These are phyloP conservation scores for Rugalucina vietnamica DNA, from an alignment of 2,888 invertebrate species.

Conservation along the genomic window DNA sequence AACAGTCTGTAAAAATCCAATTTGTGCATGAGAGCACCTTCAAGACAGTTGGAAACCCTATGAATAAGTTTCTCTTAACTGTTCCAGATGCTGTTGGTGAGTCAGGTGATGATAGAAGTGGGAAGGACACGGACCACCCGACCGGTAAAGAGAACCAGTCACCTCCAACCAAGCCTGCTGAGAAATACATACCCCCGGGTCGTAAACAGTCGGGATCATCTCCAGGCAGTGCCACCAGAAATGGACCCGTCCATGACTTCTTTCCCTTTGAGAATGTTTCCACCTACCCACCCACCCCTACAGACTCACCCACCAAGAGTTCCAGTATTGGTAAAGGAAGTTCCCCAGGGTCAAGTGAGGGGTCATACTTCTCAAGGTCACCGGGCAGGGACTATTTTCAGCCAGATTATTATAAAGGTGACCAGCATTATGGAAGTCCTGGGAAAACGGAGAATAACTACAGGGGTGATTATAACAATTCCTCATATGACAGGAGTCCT, in stretches of 20 bases:
- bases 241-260: slow-evolving; percentile 54
- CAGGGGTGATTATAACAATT: background rate
- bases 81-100: background rate
- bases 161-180: slow-evolving; percentile 8
- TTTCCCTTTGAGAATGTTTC: slow-evolving; percentile 61
- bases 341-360: slow-evolving; percentile 4
- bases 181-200: slow-evolving; percentile 53
- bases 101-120: background rate
- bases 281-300: slow-evolving; percentile 53
- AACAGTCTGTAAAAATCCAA: too few relatives aligned
- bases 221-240: slow-evolving; percentile 18
- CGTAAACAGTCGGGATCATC: slow-evolving; percentile 45
- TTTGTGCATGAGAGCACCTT: too few relatives aligned
- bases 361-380: slow-evolving; percentile 26
- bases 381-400: background rate
- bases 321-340: background rate
- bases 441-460: background rate
- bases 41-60: too few relatives aligned
- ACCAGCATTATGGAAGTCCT: background rate
- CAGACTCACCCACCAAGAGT: slow-evolving; percentile 41
- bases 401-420: background rate
- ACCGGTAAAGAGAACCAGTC: background rate
- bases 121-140: background rate
- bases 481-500: background rate
- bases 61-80: too few relatives aligned